These are phyloP conservation scores for Sprattus sprattus DNA, from an alignment of 2,113 vertebrate genomes.

Conservation along the genomic window DNA sequence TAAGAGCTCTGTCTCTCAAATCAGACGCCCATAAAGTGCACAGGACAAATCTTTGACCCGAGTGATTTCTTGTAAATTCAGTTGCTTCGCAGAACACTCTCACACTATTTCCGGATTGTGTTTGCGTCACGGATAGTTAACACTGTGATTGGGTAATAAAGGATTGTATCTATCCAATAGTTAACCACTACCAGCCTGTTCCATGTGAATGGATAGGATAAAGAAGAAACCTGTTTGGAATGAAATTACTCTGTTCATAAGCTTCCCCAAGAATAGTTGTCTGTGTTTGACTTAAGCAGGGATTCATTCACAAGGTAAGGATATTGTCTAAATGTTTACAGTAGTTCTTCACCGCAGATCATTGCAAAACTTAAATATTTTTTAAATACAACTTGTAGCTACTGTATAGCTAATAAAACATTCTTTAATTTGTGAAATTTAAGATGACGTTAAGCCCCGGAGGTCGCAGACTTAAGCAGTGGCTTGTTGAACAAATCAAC, in stretches of 20 bases:
- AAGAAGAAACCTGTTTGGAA: conserved; percentile 20
- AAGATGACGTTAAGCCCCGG: conserved; percentile 81
- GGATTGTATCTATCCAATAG: conserved; percentile 35
- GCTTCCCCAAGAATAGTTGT: neutral
- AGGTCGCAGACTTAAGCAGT: conserved; percentile 89
- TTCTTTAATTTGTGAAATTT: neutral
- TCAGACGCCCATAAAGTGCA: neutral
- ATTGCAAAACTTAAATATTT: neutral
- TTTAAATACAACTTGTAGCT: neutral
- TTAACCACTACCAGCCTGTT: conserved; percentile 41
- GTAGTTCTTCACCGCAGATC: neutral
- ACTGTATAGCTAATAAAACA: neutral
- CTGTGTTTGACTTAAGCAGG: neutral
- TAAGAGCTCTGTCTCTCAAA: neutral
- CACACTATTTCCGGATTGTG: conserved; percentile 56
- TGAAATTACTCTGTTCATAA: neutral
- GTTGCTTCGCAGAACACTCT: conserved; percentile 70
- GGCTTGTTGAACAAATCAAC: conserved; percentile 95
- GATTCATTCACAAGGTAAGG: neutral
- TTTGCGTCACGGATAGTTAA: neutral
- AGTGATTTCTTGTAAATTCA: conserved; percentile 84
- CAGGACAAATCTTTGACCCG: conserved; percentile 31
- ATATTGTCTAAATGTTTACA: neutral
- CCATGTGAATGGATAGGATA: conserved; percentile 50
- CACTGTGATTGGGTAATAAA: conserved; percentile 55